These are phyloP conservation scores for Kryptopterus vitreolus DNA, from an alignment of 2,797 vertebrate genomes.

Conservation along the genomic window DNA sequence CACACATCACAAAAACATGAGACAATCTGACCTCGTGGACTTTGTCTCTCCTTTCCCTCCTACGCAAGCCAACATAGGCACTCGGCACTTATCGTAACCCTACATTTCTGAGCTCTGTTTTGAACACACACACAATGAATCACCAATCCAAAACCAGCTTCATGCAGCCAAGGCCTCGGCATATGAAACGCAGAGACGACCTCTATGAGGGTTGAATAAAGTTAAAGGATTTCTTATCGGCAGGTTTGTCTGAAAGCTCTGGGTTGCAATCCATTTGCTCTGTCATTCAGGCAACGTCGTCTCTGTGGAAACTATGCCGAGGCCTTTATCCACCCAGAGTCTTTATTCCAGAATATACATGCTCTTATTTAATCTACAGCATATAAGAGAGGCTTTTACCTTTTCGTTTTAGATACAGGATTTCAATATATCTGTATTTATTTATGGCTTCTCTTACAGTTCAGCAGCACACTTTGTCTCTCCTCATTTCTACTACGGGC, in stretches of 20 bases:
- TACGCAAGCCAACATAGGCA: constrained; percentile 50
- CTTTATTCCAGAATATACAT: not conserved
- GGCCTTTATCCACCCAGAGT: not conserved
- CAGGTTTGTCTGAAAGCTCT: not conserved
- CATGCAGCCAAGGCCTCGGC: constrained; percentile 2
- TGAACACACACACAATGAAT: constrained; percentile 42
- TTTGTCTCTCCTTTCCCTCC: constrained; percentile 14
- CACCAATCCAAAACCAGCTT: constrained; percentile 33
- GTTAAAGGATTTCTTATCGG: not conserved
- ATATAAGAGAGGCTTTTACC: not conserved
- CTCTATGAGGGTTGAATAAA: not conserved
- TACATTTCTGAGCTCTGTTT: constrained; percentile 37
- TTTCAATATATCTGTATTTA: constrained; percentile 8
- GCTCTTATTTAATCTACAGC: constrained; percentile 1
- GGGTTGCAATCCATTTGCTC: not conserved
- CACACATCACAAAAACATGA: constrained; percentile 45
- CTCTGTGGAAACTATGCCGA: not conserved
- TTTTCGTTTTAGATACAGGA: not conserved
- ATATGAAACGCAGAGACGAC: not conserved
- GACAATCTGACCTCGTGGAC: constrained; percentile 62
- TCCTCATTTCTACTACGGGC: not conserved
- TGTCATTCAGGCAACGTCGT: not conserved
- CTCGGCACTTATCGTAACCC: constrained; percentile 54
- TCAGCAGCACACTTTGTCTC: not conserved
- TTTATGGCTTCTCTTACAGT: not conserved